Percentiles rank a stretch among this genome's conserved stretches.
These are phyloP conservation scores for Periparus ater DNA, from an alignment of 2,797 vertebrate species.

Conservation along the genomic window DNA sequence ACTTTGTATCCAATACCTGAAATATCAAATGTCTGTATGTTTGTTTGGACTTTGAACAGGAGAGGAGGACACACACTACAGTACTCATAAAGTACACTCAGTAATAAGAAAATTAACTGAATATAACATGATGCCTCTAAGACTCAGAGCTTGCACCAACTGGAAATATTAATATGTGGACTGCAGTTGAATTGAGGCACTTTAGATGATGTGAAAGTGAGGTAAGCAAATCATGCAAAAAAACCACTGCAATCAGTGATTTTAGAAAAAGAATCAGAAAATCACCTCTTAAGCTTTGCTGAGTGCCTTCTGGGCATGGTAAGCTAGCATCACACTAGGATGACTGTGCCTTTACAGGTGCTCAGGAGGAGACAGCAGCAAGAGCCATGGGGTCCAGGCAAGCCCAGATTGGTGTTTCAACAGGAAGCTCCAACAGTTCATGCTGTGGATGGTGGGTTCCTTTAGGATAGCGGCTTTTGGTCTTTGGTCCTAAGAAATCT, in stretches of 20 bases:
- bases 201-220: not conserved
- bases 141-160: not conserved
- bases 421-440: not conserved
- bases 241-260: not conserved
- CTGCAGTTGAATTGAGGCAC: not conserved
- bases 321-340: not conserved
- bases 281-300: not conserved
- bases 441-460: not conserved
- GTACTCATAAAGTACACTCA: not conserved
- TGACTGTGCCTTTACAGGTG: not conserved
- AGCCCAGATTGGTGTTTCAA: not conserved
- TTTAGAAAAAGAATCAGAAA: too few relatives aligned
- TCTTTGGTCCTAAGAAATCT: not conserved
- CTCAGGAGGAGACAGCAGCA: not conserved
- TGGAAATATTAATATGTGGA: not conserved
- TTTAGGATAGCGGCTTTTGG: not conserved
- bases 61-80: not conserved
- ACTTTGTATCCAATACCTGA: not conserved
- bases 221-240: not conserved
- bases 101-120: not conserved
- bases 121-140: not conserved
- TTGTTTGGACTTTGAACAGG: not conserved
- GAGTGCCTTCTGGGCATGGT: not conserved
- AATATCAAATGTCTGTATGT: not conserved
- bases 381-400: not conserved